Evolutionary conservation across 2,888 invertebrate species (phyloP).

Genomic region (Argyresthia albistria): DNA sequence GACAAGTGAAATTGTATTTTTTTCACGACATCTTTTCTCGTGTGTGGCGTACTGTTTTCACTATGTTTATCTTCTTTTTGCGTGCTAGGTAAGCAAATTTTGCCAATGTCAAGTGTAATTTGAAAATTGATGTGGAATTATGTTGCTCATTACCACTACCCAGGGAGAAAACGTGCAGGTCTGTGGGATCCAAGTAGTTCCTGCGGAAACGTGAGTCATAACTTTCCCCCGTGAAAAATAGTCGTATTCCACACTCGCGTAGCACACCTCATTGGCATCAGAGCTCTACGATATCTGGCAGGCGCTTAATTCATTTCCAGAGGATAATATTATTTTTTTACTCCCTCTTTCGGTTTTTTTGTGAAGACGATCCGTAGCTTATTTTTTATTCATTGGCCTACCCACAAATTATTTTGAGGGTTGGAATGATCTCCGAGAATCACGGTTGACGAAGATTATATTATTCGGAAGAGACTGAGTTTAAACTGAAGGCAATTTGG

Average conservation of each 20-base stretch:
- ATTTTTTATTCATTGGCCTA: conserved; percentile 62
- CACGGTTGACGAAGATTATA: not conserved
- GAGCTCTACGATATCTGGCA: conserved; percentile 47
- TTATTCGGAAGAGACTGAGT: not conserved
- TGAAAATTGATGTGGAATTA: no score
- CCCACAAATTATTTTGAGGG: conserved; percentile 39
- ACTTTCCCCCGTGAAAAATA: not conserved
- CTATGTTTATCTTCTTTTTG: no score
- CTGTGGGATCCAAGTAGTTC: no score
- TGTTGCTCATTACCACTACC: no score
- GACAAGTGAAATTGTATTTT: no score
- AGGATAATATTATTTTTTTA: conserved; percentile 73
- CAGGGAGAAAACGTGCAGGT: no score
- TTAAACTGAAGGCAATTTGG: not conserved
- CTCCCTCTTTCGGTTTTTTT: conserved; percentile 49
- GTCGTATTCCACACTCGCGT: conserved; percentile 4
- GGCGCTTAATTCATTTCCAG: conserved; percentile 71
- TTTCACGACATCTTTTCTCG: no score
- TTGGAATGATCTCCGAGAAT: conserved; percentile 20
- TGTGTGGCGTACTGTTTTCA: no score
- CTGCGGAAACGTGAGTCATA: no score
- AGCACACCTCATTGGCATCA: conserved; percentile 8
- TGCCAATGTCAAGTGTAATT: no score
- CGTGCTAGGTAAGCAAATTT: no score
- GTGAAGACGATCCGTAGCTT: conserved; percentile 56